A percentile compares a stretch with the other conserved stretches of the same genome.
Conservation (phyloP, 2,113 vertebrate genomes). For the Phyllostomus hastatus region DNA sequence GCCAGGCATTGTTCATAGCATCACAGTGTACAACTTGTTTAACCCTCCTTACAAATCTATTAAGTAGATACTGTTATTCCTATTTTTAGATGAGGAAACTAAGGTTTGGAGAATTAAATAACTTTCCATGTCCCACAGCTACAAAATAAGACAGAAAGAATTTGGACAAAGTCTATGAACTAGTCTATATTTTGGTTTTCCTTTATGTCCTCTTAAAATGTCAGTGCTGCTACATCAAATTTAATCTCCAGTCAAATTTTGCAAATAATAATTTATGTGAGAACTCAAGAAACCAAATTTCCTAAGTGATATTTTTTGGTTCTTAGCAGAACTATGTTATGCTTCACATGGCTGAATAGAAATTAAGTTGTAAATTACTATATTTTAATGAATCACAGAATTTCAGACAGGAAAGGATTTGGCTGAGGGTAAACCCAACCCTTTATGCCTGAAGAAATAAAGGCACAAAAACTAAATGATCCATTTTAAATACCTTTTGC, state of each 20-base stretch:
- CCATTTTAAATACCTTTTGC: neutral
- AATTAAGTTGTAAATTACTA: neutral
- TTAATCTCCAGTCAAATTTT: neutral
- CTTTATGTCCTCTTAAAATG: neutral
- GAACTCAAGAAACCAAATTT: neutral
- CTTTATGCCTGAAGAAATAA: neutral
- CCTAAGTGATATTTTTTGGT: neutral
- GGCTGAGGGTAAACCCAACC: neutral
- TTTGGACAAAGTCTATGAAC: neutral
- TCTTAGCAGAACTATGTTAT: neutral
- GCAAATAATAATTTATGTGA: neutral
- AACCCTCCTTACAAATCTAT: neutral
- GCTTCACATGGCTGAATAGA: neutral
- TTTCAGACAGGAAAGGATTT: neutral
- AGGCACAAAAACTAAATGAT: neutral
- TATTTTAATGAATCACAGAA: neutral
- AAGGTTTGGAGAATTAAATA: neutral
- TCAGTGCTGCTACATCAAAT: neutral
- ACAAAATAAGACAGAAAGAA: neutral
- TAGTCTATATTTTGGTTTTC: neutral
- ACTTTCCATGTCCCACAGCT: neutral
- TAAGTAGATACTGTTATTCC: neutral
- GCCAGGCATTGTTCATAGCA: neutral
- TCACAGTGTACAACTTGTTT: neutral
- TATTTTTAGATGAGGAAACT: slow-evolving; percentile 15